Evolutionary conservation across 2,113 vertebrate genomes (phyloP).

Genomic region (Diphyllodes magnificus): DNA sequence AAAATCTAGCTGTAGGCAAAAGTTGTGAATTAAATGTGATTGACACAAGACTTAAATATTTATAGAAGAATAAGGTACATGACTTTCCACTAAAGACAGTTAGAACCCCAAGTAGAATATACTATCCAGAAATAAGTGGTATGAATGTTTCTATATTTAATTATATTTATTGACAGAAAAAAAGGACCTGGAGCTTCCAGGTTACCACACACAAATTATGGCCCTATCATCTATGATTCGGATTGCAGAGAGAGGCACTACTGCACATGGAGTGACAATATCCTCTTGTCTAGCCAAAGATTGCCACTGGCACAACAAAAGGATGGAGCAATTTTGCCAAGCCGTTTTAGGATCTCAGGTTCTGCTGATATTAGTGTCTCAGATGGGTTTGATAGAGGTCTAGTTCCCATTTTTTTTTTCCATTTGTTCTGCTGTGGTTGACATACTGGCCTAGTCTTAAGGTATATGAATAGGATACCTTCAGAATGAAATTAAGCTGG

Average conservation of each 20-base stretch:
- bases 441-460: neutral
- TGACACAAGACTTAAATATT: neutral
- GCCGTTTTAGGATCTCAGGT: neutral
- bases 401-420: neutral
- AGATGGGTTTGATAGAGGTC: neutral
- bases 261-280: neutral
- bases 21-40: neutral
- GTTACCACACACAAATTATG: neutral
- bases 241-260: neutral
- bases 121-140: neutral
- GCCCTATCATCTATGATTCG: neutral
- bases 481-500: neutral
- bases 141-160: neutral
- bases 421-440: neutral
- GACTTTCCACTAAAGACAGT: neutral
- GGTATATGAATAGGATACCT: neutral
- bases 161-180: neutral
- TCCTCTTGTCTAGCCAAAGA: neutral
- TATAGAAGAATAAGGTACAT: neutral
- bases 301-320: neutral
- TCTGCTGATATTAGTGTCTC: neutral
- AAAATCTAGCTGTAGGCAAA: neutral
- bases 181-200: neutral
- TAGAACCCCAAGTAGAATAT: neutral
- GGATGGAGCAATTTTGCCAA: neutral